These are phyloP conservation scores for Cotesia typhae DNA, from an alignment of 1,140 invertebrate species.

Conservation along the genomic window DNA sequence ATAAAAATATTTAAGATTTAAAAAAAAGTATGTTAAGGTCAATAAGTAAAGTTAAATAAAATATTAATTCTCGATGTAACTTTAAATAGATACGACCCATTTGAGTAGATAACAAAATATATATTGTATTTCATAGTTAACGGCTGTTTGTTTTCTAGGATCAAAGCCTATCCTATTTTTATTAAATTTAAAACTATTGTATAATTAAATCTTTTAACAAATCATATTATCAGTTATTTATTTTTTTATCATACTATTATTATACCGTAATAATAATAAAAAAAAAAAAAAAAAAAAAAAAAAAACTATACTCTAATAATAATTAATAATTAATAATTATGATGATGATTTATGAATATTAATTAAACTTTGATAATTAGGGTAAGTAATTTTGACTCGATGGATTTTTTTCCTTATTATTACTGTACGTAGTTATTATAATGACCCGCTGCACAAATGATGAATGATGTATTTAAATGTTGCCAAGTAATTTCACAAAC, in stretches of 20 bases:
- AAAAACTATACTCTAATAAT: neutral
- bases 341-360: neutral
- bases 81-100: constrained; percentile 1
- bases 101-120: constrained; percentile 12
- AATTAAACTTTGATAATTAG: too few relatives aligned
- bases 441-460: too few relatives aligned
- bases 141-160: constrained; percentile 5
- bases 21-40: constrained; percentile 14
- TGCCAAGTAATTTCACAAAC: too few relatives aligned
- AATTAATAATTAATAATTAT: neutral
- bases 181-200: neutral
- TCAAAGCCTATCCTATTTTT: constrained; percentile 1
- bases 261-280: neutral
- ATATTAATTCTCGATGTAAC: neutral
- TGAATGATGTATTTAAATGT: too few relatives aligned
- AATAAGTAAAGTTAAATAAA: neutral
- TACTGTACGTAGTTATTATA: too few relatives aligned
- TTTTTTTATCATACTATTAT: constrained; percentile 12
- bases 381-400: too few relatives aligned
- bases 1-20: constrained; percentile 1
- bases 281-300: neutral
- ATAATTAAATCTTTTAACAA: constrained; percentile 20
- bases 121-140: constrained; percentile 11
- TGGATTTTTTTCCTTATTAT: too few relatives aligned
- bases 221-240: constrained; percentile 9